phyloP scores from a whole-genome alignment of 2,888 invertebrate genomes.

The Ctenicera cuprea region DNA sequence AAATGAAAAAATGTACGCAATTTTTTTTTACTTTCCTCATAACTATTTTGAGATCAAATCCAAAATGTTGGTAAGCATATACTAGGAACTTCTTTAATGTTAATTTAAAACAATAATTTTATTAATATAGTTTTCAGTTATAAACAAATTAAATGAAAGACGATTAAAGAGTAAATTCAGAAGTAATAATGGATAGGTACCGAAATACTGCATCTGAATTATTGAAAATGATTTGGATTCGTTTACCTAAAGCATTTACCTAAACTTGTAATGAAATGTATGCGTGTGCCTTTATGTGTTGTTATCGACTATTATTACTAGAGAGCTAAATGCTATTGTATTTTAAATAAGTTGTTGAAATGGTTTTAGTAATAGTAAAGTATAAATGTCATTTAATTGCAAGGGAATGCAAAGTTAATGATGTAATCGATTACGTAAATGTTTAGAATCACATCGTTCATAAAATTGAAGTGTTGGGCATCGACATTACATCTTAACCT shows the following conservation, averaged over 20 bases:
- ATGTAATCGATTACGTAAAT: constrained; percentile 9
- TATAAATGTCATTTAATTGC: constrained; percentile 9
- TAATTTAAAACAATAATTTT: too few relatives aligned
- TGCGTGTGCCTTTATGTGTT: constrained; percentile 18
- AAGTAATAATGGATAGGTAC: too few relatives aligned
- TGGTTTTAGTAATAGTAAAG: background rate
- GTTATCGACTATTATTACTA: background rate
- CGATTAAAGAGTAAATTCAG: too few relatives aligned
- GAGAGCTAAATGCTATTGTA: background rate
- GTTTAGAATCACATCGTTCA: constrained; percentile 1
- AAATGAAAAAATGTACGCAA: too few relatives aligned
- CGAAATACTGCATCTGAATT: too few relatives aligned
- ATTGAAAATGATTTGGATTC: background rate
- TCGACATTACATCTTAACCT: background rate
- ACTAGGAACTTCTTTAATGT: too few relatives aligned
- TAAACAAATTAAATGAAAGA: too few relatives aligned
- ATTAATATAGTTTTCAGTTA: too few relatives aligned
- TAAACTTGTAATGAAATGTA: background rate
- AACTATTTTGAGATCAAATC: too few relatives aligned
- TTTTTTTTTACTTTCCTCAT: too few relatives aligned
- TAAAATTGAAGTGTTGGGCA: background rate
- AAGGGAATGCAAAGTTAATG: constrained; percentile 1
- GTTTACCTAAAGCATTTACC: background rate
- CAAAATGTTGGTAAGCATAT: too few relatives aligned
- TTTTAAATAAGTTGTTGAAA: background rate